Conservation (phyloP, 37 sponge, comb jelly and placozoan species). For the Eunapius fragilis region DNA sequence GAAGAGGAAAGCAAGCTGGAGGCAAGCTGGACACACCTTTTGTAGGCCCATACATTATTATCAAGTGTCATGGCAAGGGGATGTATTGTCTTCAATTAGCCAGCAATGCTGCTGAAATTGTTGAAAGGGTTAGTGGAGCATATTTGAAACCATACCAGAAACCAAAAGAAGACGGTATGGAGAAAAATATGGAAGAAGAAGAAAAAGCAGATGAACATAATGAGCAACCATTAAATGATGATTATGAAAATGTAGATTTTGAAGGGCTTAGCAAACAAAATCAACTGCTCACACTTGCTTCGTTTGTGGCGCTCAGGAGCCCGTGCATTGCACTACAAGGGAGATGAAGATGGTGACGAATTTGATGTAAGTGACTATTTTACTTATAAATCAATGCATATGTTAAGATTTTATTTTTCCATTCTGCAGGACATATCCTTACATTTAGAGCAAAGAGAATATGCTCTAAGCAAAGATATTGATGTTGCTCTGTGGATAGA, state of each 20-base stretch:
- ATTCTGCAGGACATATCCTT: background rate
- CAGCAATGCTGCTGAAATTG: background rate
- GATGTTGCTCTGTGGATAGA: background rate
- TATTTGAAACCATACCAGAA: background rate
- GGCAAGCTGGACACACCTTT: too few relatives aligned
- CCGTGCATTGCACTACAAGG: background rate
- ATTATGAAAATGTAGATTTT: too few relatives aligned
- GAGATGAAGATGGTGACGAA: too few relatives aligned
- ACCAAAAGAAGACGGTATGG: background rate
- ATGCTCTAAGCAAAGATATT: background rate
- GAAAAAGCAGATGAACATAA: background rate
- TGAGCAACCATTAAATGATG: background rate
- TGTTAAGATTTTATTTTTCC: background rate
- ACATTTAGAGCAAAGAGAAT: background rate
- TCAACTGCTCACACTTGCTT: background rate
- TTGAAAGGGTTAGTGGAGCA: background rate
- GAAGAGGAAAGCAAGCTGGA: too few relatives aligned
- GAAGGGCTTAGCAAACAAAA: too few relatives aligned
- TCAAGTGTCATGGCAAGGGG: background rate
- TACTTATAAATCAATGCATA: background rate
- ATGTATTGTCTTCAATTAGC: background rate
- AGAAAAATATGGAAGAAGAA: background rate
- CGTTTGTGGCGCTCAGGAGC: too few relatives aligned
- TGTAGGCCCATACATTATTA: background rate
- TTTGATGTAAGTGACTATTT: background rate